Evolutionary conservation across 2,797 vertebrate genomes (phyloP).

Genomic region (Sebastolobus alascanus): DNA sequence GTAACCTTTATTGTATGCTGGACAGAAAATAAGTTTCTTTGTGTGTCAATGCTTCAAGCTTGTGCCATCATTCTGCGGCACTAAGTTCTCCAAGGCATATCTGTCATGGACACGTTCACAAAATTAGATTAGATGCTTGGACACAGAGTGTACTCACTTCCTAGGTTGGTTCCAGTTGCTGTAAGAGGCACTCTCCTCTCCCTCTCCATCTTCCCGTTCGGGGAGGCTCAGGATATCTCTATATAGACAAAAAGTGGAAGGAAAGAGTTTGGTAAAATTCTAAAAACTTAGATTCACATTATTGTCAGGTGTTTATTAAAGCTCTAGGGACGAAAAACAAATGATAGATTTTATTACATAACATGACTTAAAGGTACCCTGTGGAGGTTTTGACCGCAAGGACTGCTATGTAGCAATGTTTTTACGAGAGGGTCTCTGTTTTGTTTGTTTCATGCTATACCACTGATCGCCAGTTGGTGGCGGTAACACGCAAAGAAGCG

Average conservation of each 20-base stretch:
- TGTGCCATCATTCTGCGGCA: not conserved
- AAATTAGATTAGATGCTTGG: conserved; percentile 12
- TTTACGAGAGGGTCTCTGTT: not conserved
- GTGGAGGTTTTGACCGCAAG: not conserved
- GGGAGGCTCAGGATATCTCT: conserved; percentile 91
- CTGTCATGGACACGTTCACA: not conserved
- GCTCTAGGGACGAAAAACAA: not conserved
- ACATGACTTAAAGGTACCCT: not conserved
- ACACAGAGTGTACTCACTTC: conserved; percentile 83
- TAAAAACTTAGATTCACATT: not conserved
- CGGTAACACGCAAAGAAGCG: not conserved
- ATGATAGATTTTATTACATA: not conserved
- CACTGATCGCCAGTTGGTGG: not conserved
- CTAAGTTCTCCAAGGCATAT: not conserved
- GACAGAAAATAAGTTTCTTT: not conserved
- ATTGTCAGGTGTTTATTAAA: not conserved
- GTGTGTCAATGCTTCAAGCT: not conserved
- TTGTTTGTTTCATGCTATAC: not conserved
- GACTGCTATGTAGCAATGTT: not conserved
- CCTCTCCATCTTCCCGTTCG: conserved; percentile 98
- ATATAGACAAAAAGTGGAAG: not conserved
- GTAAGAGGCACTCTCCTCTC: conserved; percentile 93
- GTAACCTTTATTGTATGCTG: not conserved
- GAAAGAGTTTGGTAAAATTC: not conserved
- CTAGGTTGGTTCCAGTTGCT: conserved; percentile 95